Evolutionary conservation across 2,888 invertebrate species (phyloP), one percentile per base, ranked within the genome.

Genomic region (Erebia ligea): DNA sequence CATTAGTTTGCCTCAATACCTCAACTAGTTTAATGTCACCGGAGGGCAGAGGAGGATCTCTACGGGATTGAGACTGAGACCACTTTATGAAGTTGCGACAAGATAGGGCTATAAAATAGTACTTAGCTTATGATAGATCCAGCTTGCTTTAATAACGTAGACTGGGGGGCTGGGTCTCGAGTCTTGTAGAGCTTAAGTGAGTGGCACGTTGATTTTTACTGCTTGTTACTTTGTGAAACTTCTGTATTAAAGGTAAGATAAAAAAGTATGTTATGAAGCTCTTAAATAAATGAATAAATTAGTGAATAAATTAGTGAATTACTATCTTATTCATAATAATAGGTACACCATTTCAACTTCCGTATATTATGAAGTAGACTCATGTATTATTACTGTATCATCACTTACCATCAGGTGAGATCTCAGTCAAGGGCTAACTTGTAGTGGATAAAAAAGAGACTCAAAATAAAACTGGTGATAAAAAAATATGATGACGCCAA

Each of bases 51-150:
- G 45, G 67, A 58, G 48, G 67, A 67, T 72, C 69, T 59, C 69
- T 21, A 66, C n/a, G 64, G 72, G 63, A 64, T 59, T 67, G 63
- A 48, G 40, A 50, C 63, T 56, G 58, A 67, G 69, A 67, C 64
- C 69, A 59, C 62, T 67, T 72, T 69, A 67, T 72, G 54, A 72
- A 72, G 67, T 72, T 69, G 54, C 62, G 62, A 59, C 69, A 34
- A 69, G 69, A 72, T 45, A 58, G 42, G 48, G 72, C 69, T 65
- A 67, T 72, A 64, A 64, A 72, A 72, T 72, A 34, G 48, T 67
- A 69, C 69, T 69, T 67, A 69, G 64, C 72, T 67, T 69, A 21
- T 67, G 64, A 67, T 69, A 59, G 54, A 64, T 70, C 50, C 25
- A 52, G 34, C 52, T 50, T 6, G 17, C 17, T 64, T 52, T 64